A percentile compares a stretch with the other conserved stretches of the same genome.
These are phyloP conservation scores for Nephrotoma appendiculata DNA, from an alignment of 2,888 invertebrate genomes.

Conservation along the genomic window DNA sequence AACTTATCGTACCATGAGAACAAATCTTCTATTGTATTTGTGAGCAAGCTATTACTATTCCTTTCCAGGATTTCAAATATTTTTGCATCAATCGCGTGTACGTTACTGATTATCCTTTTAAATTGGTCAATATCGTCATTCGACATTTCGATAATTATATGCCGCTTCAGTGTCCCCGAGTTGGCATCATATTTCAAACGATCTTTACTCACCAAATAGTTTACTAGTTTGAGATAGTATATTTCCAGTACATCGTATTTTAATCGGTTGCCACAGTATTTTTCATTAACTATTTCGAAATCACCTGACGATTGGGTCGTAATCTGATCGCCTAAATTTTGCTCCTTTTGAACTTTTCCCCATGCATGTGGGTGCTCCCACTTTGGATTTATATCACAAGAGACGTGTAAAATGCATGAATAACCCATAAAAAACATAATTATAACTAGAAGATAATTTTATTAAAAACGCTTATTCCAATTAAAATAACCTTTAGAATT, in stretches of 20 bases:
- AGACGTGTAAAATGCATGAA: neutral
- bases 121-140: neutral
- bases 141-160: neutral
- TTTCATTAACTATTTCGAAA: neutral
- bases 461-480: neutral
- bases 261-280: neutral
- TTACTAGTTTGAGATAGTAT: neutral
- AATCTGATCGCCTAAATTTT: neutral
- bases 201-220: neutral
- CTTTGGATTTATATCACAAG: neutral
- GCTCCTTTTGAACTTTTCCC: neutral
- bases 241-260: neutral
- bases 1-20: neutral
- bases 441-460: neutral
- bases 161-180: neutral
- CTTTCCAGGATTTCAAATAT: neutral
- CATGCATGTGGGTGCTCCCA: constrained; percentile 1
- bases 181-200: neutral
- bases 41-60: neutral
- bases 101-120: neutral
- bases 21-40: neutral
- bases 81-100: neutral
- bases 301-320: neutral
- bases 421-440: neutral
- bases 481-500: neutral